Conservation (phyloP, 2,888 invertebrate species). For the Lymantria dispar region DNA sequence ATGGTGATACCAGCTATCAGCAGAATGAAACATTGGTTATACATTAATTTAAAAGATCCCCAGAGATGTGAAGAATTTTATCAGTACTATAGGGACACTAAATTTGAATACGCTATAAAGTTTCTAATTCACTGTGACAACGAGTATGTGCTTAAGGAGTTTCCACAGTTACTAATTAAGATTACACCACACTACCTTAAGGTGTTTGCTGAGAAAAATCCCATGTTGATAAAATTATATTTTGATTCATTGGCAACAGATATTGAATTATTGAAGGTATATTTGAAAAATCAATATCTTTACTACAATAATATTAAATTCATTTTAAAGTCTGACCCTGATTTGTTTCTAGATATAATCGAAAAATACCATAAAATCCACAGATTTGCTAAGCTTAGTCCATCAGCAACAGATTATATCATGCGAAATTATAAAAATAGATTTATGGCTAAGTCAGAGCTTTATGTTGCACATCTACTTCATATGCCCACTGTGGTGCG, state of each 20-base stretch:
- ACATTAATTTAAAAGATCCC: constrained; percentile 33
- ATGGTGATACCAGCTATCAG: constrained; percentile 53
- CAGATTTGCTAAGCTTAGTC: constrained; percentile 27
- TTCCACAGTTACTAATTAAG: constrained; percentile 39
- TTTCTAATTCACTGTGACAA: constrained; percentile 46
- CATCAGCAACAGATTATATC: constrained; percentile 42
- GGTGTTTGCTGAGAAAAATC: constrained; percentile 46
- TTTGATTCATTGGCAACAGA: constrained; percentile 38
- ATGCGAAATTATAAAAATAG: constrained; percentile 43
- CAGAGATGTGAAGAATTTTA: constrained; percentile 51
- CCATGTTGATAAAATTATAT: constrained; percentile 43
- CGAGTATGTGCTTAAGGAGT: constrained; percentile 40
- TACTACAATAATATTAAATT: constrained; percentile 44
- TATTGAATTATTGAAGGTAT: constrained; percentile 25
- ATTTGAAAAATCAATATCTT: constrained; percentile 23
- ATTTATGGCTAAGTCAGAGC: constrained; percentile 44
- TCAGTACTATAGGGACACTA: constrained; percentile 39
- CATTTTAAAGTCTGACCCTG: constrained; percentile 44
- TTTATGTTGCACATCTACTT: constrained; percentile 46
- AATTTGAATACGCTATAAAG: constrained; percentile 44
- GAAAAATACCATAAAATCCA: constrained; percentile 44
- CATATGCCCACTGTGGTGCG: constrained; percentile 43
- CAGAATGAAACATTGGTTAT: constrained; percentile 52
- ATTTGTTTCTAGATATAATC: constrained; percentile 45
- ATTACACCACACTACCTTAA: constrained; percentile 46